Evolutionary conservation across 2,888 invertebrate genomes (phyloP).

Genomic region (Dasysyrphus albostriatus): DNA sequence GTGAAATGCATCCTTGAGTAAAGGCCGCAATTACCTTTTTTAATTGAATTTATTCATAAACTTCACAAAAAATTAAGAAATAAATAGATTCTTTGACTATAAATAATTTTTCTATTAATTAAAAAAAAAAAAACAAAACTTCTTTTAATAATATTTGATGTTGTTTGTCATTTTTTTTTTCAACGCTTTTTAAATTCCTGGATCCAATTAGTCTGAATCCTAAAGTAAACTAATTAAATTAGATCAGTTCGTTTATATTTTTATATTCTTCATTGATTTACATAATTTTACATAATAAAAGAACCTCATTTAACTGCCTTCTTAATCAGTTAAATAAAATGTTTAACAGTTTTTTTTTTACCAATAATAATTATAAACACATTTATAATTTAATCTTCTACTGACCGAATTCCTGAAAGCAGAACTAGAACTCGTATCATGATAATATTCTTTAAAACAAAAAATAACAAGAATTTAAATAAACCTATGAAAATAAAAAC

Average conservation of each 20-base stretch:
- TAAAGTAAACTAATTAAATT: not conserved
- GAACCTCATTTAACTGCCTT: not conserved
- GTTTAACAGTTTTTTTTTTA: not conserved
- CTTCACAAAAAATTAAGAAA: too few relatives aligned
- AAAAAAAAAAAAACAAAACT: too few relatives aligned
- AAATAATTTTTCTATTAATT: too few relatives aligned
- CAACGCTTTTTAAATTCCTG: not conserved
- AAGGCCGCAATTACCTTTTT: too few relatives aligned
- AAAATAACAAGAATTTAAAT: conserved; percentile 10
- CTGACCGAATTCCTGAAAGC: not conserved
- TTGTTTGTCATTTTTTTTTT: too few relatives aligned
- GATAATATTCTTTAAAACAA: not conserved
- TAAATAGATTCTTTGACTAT: too few relatives aligned
- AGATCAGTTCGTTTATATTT: too few relatives aligned
- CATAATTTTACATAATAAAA: not conserved
- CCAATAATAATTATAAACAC: not conserved
- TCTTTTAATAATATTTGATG: too few relatives aligned
- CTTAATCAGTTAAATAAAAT: not conserved
- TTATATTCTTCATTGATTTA: not conserved
- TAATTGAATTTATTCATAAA: too few relatives aligned
- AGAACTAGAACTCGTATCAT: conserved; percentile 1
- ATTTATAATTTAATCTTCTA: not conserved
- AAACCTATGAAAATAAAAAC: not conserved
- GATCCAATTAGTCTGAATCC: not conserved
- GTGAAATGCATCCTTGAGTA: too few relatives aligned